phyloP scores from a whole-genome alignment of 2,113 vertebrate genomes.

The Clarias magur region DNA sequence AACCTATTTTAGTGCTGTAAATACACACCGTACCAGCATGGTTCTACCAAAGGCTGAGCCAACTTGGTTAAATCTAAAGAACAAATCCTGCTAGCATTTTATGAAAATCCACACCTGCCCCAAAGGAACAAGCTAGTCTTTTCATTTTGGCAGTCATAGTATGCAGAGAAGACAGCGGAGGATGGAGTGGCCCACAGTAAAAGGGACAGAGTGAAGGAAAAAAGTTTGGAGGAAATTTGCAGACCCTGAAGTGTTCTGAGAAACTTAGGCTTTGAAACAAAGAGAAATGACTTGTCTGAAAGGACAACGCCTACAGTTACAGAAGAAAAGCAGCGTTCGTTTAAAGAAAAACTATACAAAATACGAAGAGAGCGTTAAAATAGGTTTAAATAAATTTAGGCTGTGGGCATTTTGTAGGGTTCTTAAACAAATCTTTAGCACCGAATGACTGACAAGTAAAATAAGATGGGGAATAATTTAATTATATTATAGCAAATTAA shows the following conservation, averaged over 20 bases:
- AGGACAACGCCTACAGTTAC: background rate
- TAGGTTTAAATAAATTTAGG: background rate
- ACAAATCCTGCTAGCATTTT: background rate
- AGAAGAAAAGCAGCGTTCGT: background rate
- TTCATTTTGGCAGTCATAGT: conserved; percentile 35
- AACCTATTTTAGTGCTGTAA: background rate
- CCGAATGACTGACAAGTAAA: background rate
- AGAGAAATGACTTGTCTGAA: background rate
- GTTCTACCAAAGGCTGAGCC: too few relatives aligned
- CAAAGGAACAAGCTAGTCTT: conserved; percentile 33
- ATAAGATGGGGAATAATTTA: background rate
- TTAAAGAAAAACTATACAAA: background rate
- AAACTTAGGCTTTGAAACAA: background rate
- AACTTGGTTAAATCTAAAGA: background rate
- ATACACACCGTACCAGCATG: background rate
- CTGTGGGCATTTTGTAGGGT: background rate
- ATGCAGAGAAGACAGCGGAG: conserved; percentile 14
- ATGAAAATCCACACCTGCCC: conserved; percentile 24
- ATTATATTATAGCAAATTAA: too few relatives aligned
- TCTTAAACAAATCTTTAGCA: background rate
- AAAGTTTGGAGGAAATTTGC: background rate
- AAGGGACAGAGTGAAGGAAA: conserved; percentile 52
- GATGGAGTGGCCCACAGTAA: conserved; percentile 51
- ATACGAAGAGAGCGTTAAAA: background rate
- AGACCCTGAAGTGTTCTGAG: background rate